Percentiles rank a stretch among this genome's conserved stretches.
phyloP scores from a whole-genome alignment of 2,113 vertebrate genomes.

The Tiliqua scincoides region DNA sequence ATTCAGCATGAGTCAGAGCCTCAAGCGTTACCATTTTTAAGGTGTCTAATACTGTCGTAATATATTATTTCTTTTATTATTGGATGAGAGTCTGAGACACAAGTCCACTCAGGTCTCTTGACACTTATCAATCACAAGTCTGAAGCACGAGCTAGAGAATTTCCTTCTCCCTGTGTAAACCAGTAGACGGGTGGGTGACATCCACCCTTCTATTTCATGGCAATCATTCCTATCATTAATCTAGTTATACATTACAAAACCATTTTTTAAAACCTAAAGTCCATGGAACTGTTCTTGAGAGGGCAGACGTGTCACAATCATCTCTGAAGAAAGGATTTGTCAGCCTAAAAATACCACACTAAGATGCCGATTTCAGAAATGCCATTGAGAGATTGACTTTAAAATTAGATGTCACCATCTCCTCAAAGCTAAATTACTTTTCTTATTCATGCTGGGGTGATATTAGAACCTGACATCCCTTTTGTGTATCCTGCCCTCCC shows the following conservation, averaged over 20 bases:
- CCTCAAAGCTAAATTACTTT: constrained; percentile 62
- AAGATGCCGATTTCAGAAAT: constrained; percentile 68
- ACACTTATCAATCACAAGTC: background rate
- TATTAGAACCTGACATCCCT: constrained; percentile 56
- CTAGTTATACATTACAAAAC: constrained; percentile 64
- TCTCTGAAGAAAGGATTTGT: constrained; percentile 62
- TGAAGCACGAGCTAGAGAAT: constrained; percentile 34
- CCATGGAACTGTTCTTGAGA: constrained; percentile 59
- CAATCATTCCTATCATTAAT: constrained; percentile 62
- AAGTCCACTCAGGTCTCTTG: background rate
- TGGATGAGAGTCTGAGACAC: background rate
- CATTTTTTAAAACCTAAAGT: constrained; percentile 57
- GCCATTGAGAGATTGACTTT: constrained; percentile 69
- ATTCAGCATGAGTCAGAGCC: background rate
- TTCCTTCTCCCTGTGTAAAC: constrained; percentile 27
- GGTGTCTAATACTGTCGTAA: background rate
- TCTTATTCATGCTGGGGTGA: constrained; percentile 58
- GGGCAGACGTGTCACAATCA: constrained; percentile 41
- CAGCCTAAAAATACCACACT: constrained; percentile 64
- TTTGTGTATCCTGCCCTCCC: constrained; percentile 36
- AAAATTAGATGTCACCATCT: constrained; percentile 51
- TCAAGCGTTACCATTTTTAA: background rate
- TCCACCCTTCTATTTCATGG: constrained; percentile 62
- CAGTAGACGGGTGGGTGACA: constrained; percentile 52
- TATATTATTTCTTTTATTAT: background rate